Evolutionary conservation across 2,113 vertebrate species (phyloP).

Genomic region (Bubalus kerabau): DNA sequence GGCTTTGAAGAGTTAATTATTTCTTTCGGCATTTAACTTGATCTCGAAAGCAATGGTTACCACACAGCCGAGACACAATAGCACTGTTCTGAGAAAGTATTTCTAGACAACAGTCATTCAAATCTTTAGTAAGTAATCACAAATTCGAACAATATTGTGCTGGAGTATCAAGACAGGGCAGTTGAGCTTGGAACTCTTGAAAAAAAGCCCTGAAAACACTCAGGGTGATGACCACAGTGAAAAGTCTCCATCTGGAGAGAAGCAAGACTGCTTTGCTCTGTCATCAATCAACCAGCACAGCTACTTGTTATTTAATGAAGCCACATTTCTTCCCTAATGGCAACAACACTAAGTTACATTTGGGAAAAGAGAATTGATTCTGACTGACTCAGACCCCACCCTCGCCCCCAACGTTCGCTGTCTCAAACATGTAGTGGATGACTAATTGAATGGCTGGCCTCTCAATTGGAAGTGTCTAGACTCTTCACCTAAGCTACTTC

Average conservation of each 20-base stretch:
- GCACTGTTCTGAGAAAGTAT: not conserved
- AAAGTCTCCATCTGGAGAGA: not conserved
- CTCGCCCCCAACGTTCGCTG: not conserved
- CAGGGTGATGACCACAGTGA: not conserved
- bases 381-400: not conserved
- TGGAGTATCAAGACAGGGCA: not conserved
- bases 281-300: not conserved
- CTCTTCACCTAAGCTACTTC: not conserved
- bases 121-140: not conserved
- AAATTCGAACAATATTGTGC: not conserved
- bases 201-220: not conserved
- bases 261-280: not conserved
- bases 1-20: not conserved
- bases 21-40: not conserved
- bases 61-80: not conserved
- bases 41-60: not conserved
- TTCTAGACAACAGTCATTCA: not conserved
- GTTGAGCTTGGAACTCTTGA: not conserved
- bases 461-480: not conserved
- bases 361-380: conserved; percentile 23
- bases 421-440: not conserved
- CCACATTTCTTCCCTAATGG: not conserved
- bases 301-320: not conserved
- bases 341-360: not conserved
- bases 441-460: not conserved